Percentiles rank a stretch among this genome's conserved stretches.
phyloP scores from a whole-genome alignment of 23 tunicate genomes.

The Aplidium turbinatum region DNA sequence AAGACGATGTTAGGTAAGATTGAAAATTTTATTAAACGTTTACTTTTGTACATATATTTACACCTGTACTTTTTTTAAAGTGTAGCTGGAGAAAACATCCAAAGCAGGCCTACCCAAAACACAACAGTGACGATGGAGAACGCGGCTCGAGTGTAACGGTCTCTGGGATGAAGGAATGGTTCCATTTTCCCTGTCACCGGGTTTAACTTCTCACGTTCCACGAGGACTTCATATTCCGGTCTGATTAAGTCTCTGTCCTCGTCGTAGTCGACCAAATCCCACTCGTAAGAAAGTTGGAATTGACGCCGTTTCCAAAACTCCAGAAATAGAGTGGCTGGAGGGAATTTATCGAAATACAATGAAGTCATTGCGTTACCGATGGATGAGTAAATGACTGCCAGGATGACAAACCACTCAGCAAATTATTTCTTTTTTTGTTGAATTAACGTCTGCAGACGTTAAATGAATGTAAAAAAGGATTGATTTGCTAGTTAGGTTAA shows the following conservation, averaged over 20 bases:
- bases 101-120: constrained; percentile 89
- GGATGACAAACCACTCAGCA: too few species aligned
- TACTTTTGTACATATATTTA: too few species aligned
- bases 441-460: too few species aligned
- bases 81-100: too few species aligned
- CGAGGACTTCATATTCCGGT: constrained; percentile 85
- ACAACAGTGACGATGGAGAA: constrained; percentile 72
- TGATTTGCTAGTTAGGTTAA: too few species aligned
- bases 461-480: too few species aligned
- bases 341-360: too few species aligned
- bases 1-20: not conserved
- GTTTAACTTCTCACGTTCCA: constrained; percentile 62
- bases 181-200: constrained; percentile 75
- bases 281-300: constrained; percentile 77
- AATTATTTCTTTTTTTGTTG: too few species aligned
- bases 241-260: constrained; percentile 86
- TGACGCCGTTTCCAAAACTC: constrained; percentile 90
- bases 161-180: constrained; percentile 46
- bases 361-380: too few species aligned
- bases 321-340: constrained; percentile 86
- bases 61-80: too few species aligned
- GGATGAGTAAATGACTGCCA: too few species aligned
- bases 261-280: constrained; percentile 95
- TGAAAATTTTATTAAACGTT: too few species aligned
- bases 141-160: constrained; percentile 47